Evolutionary conservation across 2,113 vertebrate species (phyloP).

Genomic region (Cyrtonyx montezumae): DNA sequence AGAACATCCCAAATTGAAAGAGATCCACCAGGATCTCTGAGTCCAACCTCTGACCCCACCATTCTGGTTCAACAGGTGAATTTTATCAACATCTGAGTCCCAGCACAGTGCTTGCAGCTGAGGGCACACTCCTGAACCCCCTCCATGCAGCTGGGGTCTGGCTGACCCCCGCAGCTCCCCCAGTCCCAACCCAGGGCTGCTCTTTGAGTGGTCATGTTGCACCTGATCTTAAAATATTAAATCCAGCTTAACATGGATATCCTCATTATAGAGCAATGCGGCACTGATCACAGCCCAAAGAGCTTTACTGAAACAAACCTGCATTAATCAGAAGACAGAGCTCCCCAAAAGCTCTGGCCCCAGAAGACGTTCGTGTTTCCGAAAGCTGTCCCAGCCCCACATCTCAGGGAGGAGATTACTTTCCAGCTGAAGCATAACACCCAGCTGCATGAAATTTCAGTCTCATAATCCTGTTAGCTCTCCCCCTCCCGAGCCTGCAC

Average conservation of each 20-base stretch:
- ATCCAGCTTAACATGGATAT: background rate
- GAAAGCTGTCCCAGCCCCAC: background rate
- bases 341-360: background rate
- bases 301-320: background rate
- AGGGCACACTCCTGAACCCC: background rate
- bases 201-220: background rate
- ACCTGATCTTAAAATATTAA: background rate
- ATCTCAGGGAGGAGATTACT: background rate
- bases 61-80: background rate
- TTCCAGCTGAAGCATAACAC: background rate
- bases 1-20: background rate
- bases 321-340: background rate
- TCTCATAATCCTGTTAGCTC: constrained; percentile 25
- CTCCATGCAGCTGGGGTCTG: background rate
- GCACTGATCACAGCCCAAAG: background rate
- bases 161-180: no score
- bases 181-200: background rate
- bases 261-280: background rate
- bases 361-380: background rate
- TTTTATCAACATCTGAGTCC: background rate
- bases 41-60: no score
- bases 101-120: background rate
- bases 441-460: constrained; percentile 41
- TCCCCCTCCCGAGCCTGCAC: background rate
- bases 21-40: background rate